Evolutionary conservation across 2,797 vertebrate species (phyloP).

Genomic region (Gymnothorax reevesii): DNA sequence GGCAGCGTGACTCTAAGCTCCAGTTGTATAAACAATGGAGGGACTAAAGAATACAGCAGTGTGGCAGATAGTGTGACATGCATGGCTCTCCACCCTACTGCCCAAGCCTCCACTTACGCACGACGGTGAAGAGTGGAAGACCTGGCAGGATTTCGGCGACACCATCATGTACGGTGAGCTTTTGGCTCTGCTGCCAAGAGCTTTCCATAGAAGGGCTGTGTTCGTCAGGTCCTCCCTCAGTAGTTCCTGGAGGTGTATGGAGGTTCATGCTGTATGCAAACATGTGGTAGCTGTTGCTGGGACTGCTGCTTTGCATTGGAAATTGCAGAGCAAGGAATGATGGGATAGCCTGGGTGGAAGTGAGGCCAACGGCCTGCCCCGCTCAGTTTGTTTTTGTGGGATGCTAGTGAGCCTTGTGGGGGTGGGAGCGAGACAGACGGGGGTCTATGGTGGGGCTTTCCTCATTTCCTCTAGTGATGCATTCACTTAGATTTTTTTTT

Average conservation of each 20-base stretch:
- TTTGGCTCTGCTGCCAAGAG: not conserved
- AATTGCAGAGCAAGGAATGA: conserved; percentile 12
- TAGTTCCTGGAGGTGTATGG: not conserved
- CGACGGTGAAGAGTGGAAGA: not conserved
- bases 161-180: not conserved
- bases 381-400: not conserved
- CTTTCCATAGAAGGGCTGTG: not conserved
- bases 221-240: not conserved
- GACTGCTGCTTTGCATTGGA: conserved; percentile 24
- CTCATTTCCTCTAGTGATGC: not conserved
- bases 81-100: not conserved
- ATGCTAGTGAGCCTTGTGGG: not conserved
- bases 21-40: conserved; percentile 30
- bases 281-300: not conserved
- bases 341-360: not conserved
- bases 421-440: not conserved
- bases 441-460: not conserved
- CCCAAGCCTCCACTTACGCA: not conserved
- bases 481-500: not conserved
- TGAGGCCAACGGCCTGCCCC: not conserved
- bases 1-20: conserved; percentile 25
- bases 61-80: conserved; percentile 8
- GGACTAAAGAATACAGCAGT: not conserved
- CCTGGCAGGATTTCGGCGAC: not conserved
- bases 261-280: not conserved